Base-by-base conservation (phyloP, 2,113 vertebrate genomes). In the Gymnocephalus cernua region DNA sequence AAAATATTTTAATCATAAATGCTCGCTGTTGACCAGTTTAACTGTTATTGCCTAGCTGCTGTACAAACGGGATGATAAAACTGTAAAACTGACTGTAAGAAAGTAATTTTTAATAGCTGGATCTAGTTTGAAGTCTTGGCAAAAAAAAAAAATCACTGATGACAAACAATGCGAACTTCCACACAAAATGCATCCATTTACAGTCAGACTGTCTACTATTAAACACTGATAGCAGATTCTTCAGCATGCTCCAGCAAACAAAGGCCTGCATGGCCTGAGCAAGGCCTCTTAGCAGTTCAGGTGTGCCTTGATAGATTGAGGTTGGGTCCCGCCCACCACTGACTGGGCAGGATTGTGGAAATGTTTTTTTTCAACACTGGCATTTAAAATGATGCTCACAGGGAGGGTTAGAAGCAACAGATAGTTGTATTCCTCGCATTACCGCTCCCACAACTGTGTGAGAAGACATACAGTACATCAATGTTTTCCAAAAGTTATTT, bases 281-380 rank as follows among this genome's bases (percentile, higher is more conserved):
- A 13, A 11, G 38, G 29, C 32, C 47, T 53, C 47, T 44, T 2
- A 23, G 64, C 38, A 77, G 74, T 7, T 59, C 54, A 77, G 75
- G 44, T 59, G 64, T 12, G 45, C 18, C n/a, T 16, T 2, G 1
- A n/a, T 16, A 41, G 16, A 47, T 44, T 27, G 27, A 58, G 35
- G 11, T 45, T 29, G 1, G 38, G 62, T 12, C 44, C 53, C 6
- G 4, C 63, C 63, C 63, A 29, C 62, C 18, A 54, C 44, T 23
- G 25, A n/a, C 56, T 16, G 41, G 23, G 6, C 54, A 19, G 25
- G 63, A 65, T 12, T 47, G 8, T 9, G 41, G 61, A 62, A n/a
- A n/a, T n/a, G n/a, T n/a, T 35, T 35, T n/a, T 41, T 11, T 41
- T 11, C 38, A 11, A 41, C 21, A 23, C 51, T 53, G 51, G n/a